Conservation (phyloP, 2,797 vertebrate species). For the Rhynchonycteris naso region DNA sequence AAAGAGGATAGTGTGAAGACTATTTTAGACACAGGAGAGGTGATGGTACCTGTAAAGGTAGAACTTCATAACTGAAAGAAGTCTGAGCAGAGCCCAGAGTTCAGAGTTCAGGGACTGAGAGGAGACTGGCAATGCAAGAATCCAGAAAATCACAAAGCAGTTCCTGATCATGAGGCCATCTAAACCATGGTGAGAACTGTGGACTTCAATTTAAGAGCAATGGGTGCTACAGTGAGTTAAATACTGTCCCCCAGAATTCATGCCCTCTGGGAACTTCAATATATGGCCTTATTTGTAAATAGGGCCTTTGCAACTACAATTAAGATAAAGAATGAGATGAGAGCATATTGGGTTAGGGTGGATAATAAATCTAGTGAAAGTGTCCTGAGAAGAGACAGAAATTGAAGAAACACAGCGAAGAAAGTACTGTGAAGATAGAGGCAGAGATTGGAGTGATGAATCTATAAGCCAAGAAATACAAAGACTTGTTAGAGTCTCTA, state of each 20-base stretch:
- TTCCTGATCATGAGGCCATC: neutral
- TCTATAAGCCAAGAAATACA: neutral
- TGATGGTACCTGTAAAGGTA: neutral
- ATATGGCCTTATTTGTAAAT: neutral
- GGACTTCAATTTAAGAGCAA: neutral
- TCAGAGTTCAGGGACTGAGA: neutral
- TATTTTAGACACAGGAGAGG: neutral
- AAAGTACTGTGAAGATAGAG: neutral
- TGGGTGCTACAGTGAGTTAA: rapidly evolving
- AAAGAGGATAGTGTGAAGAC: rapidly evolving
- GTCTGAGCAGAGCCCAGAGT: neutral
- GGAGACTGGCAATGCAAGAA: neutral
- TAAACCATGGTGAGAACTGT: neutral
- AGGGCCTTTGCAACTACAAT: neutral
- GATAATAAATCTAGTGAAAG: neutral
- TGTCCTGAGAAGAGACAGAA: neutral
- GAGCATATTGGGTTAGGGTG: neutral
- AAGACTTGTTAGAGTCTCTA: neutral
- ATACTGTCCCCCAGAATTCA: neutral
- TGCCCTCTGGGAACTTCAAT: neutral
- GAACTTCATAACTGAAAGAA: neutral
- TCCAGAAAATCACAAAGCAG: neutral
- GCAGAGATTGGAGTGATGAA: neutral
- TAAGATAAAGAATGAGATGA: neutral
- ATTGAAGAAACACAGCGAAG: neutral